Base-by-base conservation (phyloP, 2,113 vertebrate species). In the Pimephales promelas region DNA sequence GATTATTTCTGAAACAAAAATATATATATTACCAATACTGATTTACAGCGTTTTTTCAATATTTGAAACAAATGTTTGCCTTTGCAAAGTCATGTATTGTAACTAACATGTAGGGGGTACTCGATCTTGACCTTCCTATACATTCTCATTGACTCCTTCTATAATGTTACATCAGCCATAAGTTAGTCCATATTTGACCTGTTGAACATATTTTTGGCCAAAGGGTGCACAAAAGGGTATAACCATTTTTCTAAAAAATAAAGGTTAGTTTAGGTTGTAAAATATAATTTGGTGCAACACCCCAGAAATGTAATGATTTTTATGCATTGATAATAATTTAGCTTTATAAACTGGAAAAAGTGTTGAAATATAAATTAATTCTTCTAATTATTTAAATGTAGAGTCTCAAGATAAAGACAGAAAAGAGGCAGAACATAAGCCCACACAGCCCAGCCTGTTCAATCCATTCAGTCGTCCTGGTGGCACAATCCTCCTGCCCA, bases 401-500 rank as follows among this genome's bases (percentile, higher is more conserved):
- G 93, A 76, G 22, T 52, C 89, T 5, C 81, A 84, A 59, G 75
- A 14, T 72, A 87, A 5, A 66, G 16, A 62, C 26, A 59, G 0
- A 54, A 10, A 16, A n/a, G 82, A 81, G 31, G 26, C 16, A 4
- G 73, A 47, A 14, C 81, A 47, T 40, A 45, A 52, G 22, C 24
- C 86, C 45, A 24, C 54, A 22, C 43, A 28, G n/a, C n/a, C n/a
- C 57, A 86, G 64, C 28, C 81, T 84, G 4, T 68, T 76, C 2
- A 92, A 93, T 28, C 88, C 89, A 0, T 87, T 79, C 83, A 88
- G 75, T 61, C 92, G 87, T 45, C 88, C 86, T 3, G 89, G 92
- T 0, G 47, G 83, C 4, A 86, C 91, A 78, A 87, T 92, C 1
- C 86, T 92, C 16, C 79, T 94, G 18, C 86, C 90, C 2, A 36